Evolutionary conservation across 2,797 vertebrate species (phyloP), one percentile per base, ranked within the genome.

Genomic region (Pagetopsis macropterus): DNA sequence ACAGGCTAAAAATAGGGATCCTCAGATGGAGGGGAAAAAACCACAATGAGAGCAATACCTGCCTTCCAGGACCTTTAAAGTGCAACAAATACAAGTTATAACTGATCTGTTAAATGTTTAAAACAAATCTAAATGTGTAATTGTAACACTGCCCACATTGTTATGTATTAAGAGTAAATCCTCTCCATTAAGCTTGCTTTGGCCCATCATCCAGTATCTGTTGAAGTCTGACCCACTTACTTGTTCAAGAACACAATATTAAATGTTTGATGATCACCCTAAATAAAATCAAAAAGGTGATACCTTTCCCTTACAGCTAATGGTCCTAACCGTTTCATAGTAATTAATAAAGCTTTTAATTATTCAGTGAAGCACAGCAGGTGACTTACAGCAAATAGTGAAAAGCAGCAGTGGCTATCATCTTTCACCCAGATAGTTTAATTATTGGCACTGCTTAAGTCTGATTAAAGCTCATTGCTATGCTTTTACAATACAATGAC

Each of bases 381-480:
- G 60, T 73, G 64, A 79, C 69, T 63, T 83, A 50, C 82, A 81
- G 69, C 76, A 57, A 71, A 80, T 75, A 59, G 59, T 68, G 65
- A 78, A 84, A 83, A 75, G 27, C 62, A 76, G 79, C 73, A 70
- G 62, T 49, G 71, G 81, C 80, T 76, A 84, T 83, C 83, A 81
- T 90, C 72, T 84, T 78, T 89, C 82, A 87, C 75, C 68, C 45
- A 23, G 54, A 70, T 67, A 60, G 65, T 88, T 84, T 75, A 58
- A 84, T 89, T 90, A 57, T 81, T 65, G 65, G 70, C 62, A 19
- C 82, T 71, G 75, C 76, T 56, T 59, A 40, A 63, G 78, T 79
- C 68, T 84, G 84, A 90, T 87, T 89, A 88, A 79, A 84, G 77
- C 87, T 92, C 88, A 88, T 91, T 89, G 78, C 84, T 82, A 77